These are phyloP conservation scores for Strix aluco DNA, from an alignment of 2,113 vertebrate genomes.

Conservation along the genomic window DNA sequence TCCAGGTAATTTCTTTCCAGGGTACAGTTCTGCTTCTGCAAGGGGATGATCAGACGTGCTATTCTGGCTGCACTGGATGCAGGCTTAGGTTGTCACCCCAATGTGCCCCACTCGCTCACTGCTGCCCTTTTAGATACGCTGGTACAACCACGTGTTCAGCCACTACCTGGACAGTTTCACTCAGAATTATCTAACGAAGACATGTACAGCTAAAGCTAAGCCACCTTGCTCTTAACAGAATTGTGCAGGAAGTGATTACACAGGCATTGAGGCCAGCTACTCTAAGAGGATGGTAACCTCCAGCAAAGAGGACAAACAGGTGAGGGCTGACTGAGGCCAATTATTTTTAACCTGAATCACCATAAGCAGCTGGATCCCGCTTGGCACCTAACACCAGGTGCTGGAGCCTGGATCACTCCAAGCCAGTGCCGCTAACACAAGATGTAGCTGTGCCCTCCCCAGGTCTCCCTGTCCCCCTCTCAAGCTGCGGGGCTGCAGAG, in stretches of 20 bases:
- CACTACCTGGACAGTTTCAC: not conserved
- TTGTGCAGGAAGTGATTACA: not conserved
- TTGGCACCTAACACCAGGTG: not conserved
- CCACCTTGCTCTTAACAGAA: not conserved
- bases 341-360: not conserved
- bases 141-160: not conserved
- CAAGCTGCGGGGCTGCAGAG: not conserved
- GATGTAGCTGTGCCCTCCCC: not conserved
- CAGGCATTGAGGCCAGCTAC: not conserved
- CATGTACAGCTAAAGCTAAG: not conserved
- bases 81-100: not conserved
- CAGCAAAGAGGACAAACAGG: not conserved
- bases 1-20: not conserved
- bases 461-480: fast-evolving
- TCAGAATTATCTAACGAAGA: not conserved
- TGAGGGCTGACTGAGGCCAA: not conserved
- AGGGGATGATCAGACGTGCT: not conserved
- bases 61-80: not conserved
- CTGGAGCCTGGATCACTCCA: not conserved
- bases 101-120: not conserved
- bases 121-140: not conserved
- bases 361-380: not conserved
- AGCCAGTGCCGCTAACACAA: not conserved
- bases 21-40: not conserved
- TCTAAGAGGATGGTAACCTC: not conserved